These are phyloP conservation scores for Camponotus pennsylvanicus DNA, from an alignment of 1,140 invertebrate genomes.

Conservation along the genomic window DNA sequence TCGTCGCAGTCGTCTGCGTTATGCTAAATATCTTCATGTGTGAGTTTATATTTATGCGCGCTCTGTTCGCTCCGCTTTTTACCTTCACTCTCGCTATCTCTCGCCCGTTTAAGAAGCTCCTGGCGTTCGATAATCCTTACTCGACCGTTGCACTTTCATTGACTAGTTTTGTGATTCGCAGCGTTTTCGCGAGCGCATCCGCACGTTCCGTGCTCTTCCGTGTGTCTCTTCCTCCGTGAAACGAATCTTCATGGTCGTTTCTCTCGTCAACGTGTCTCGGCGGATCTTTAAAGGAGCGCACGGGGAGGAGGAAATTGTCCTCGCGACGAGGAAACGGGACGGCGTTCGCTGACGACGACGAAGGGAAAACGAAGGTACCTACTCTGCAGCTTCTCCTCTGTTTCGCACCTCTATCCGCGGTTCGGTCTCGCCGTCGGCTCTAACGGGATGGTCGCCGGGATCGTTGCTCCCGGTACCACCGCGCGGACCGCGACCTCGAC, in stretches of 20 bases:
- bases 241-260: conserved; percentile 20
- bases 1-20: conserved; percentile 40
- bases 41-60: conserved; percentile 24
- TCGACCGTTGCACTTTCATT: conserved; percentile 86
- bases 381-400: conserved; percentile 54
- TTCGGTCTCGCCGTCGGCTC: conserved; percentile 10
- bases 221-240: conserved; percentile 3
- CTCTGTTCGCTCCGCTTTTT: conserved; percentile 24
- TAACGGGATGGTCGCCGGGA: background rate
- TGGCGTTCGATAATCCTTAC: conserved; percentile 80
- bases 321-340: conserved; percentile 47
- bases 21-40: conserved; percentile 1
- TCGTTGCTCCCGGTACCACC: background rate
- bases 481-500: background rate
- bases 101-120: conserved; percentile 61
- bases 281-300: conserved; percentile 21
- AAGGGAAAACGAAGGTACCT: conserved; percentile 62
- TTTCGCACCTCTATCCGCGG: conserved; percentile 31
- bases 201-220: conserved; percentile 8
- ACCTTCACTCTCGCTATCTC: conserved; percentile 48
- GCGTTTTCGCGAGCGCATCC: conserved; percentile 68
- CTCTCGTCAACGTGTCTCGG: conserved; percentile 7
- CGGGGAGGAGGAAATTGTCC: conserved; percentile 17
- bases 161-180: conserved; percentile 85
- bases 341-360: conserved; percentile 64